A percentile compares a stretch with the other conserved stretches of the same genome.
Conservation (phyloP, 2,113 vertebrate species). For the Clarias gariepinus region DNA sequence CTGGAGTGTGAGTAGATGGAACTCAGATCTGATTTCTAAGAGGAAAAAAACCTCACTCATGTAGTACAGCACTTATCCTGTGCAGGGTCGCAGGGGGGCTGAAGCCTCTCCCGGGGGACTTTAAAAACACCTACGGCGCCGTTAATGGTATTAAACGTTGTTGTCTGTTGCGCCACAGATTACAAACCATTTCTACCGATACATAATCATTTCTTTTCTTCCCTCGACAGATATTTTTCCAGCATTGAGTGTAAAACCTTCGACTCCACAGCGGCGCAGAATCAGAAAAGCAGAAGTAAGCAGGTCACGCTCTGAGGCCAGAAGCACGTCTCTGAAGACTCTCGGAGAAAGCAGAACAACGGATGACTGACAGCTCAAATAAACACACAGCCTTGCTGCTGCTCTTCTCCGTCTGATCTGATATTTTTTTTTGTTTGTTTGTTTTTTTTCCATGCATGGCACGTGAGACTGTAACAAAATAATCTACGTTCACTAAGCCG, state of each 20-base stretch:
- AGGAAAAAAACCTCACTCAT: too few relatives aligned
- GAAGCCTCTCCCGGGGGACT: background rate
- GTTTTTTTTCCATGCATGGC: background rate
- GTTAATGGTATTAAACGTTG: background rate
- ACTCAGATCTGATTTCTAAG: too few relatives aligned
- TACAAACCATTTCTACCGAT: background rate
- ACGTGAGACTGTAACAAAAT: conserved; percentile 11
- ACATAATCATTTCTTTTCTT: background rate
- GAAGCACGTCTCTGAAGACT: conserved; percentile 9
- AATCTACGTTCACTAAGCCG: background rate
- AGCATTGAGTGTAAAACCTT: background rate
- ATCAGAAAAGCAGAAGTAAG: background rate
- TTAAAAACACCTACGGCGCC: background rate
- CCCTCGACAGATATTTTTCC: background rate
- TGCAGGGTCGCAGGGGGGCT: too few relatives aligned
- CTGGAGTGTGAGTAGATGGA: too few relatives aligned
- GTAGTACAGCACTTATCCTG: too few relatives aligned
- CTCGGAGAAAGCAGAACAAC: background rate
- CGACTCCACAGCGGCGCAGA: background rate
- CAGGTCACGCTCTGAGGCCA: background rate
- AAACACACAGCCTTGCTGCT: conserved; percentile 5
- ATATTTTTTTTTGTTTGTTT: background rate
- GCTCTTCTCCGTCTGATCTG: background rate
- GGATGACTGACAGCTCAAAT: conserved; percentile 4
- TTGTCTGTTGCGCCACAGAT: background rate